Base-by-base conservation (phyloP, 2,797 vertebrate genomes). In the Crocidura indochinensis region DNA sequence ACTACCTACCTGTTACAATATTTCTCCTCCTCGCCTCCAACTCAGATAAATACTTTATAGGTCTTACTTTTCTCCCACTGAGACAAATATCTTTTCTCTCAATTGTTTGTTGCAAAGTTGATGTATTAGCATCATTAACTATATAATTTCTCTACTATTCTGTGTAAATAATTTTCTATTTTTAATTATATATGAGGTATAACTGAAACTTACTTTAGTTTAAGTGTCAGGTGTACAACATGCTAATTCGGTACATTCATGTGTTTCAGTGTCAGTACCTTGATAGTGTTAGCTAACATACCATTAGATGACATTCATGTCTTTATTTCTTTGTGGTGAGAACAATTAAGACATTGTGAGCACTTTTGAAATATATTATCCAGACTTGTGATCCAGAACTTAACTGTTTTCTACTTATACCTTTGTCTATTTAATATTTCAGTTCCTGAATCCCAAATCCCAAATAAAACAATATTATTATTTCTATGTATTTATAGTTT, bases 61-160 rank as follows among this genome's bases (percentile, higher is more conserved):
- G 24, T 8, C 8, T 8, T 8, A 10, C 11, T 3, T 78, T 68
- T 76, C 2, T 69, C 24, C 2, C 22, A 0, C 0, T 9, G 26
- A 29, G 10, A 2, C 3, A 38, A 22, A 4, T 71, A 22, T 84
- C 24, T 17, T 44, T 74, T 26, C 29, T 24, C 68, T 78, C 22
- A 17, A 0, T 20, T 20, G 4, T n/a, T 38, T 84, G 62, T 47
- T 17, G 47, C 51, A 64, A 62, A 12, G 46, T 29, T 67, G n/a
- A 10, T 8, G 4, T 15, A 27, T 29, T 62, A 24, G 74, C 51
- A 24, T 76, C 31, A 78, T 31, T 75, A 15, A 44, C 2, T 26
- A 1, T 29, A 8, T 29, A 20, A 14, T 29, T 87, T 88, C 79
- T 29, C 68, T 31, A n/a, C 3, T 14, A 10, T 46, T 9, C 19